Evolutionary conservation across 1,140 invertebrate species (phyloP), one percentile per base, ranked within the genome.

Genomic region (Vollenhovia emeryi): DNA sequence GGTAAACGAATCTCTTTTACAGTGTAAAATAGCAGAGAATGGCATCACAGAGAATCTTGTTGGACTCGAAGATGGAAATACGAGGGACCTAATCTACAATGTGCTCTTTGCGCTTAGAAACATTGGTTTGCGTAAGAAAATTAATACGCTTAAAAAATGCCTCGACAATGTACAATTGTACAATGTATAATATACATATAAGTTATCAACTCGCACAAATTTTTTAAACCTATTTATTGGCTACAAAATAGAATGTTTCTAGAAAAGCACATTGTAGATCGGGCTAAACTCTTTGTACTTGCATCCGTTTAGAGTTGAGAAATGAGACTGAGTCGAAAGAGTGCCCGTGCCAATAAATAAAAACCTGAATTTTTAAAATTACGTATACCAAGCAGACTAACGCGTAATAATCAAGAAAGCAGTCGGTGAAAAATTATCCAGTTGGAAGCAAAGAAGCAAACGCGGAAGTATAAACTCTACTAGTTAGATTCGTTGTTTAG

Each of bases 1-100:
- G 2, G 13, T 30, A 82, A 21, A 45, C 50, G 52, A 57, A 21
- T 71, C 50, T 82, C 7, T 43, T 59, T 80, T 36, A 57, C 15
- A 43, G 24, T 43, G 36, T 43, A 82, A 57, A 82, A 60, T 27
- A 75, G 21, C n/a, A 76, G 43, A 78, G 60, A 66, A 79, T 68
- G 15, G 62, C 60, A 40, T 79, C 78, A 80, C 76, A 80, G 62
- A 69, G 33, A 80, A 71, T 71, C 50, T 66, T 21, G n/a, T 57
- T 71, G 27, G 15, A 73, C 24, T 73, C 18, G 5, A 43, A 18
- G 13, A 43, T 80, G 40, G 11, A 82, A 57, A 30, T 57, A 33
- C 18, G 3, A 45, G 4, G n/a, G n/a, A n/a, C n/a, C n/a, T n/a
- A n/a, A n/a, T n/a, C n/a, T n/a, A n/a, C n/a, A n/a, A n/a, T n/a